Evolutionary conservation across 2,113 vertebrate genomes (phyloP).

Genomic region (Uria lomvia): DNA sequence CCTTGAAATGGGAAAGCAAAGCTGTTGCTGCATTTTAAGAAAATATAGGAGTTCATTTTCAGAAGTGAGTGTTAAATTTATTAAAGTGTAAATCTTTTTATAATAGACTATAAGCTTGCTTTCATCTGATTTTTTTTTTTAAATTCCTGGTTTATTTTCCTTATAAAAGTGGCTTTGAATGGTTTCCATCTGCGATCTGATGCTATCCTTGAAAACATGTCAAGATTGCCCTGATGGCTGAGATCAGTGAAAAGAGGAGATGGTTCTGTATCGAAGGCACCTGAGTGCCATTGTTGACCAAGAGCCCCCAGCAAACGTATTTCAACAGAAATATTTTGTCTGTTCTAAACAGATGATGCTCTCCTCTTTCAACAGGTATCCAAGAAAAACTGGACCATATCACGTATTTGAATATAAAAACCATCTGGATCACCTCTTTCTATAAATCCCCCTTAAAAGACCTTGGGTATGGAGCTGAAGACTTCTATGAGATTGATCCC

Average conservation of each 20-base stretch:
- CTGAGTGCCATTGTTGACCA: background rate
- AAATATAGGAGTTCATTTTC: background rate
- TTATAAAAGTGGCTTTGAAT: background rate
- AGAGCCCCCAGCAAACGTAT: background rate
- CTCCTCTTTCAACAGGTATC: constrained; percentile 77
- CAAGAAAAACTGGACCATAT: constrained; percentile 87
- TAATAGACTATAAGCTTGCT: background rate
- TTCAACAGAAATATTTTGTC: background rate
- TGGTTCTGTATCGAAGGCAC: background rate
- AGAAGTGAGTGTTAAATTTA: background rate
- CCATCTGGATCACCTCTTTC: constrained; percentile 90
- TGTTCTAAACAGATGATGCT: background rate
- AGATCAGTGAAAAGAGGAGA: background rate
- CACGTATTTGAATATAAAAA: constrained; percentile 84
- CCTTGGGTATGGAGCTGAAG: constrained; percentile 88
- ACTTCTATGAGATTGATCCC: constrained; percentile 87
- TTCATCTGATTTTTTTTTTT: background rate
- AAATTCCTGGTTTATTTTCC: background rate
- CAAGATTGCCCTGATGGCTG: background rate
- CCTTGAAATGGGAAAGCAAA: background rate
- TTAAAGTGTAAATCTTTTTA: background rate
- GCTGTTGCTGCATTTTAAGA: background rate
- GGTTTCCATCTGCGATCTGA: background rate
- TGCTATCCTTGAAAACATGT: background rate
- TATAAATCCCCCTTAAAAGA: constrained; percentile 90